A percentile compares a stretch with the other conserved stretches of the same genome.
Evolutionary conservation across 2,113 vertebrate species (phyloP).

Genomic region (Vidua chalybeata): DNA sequence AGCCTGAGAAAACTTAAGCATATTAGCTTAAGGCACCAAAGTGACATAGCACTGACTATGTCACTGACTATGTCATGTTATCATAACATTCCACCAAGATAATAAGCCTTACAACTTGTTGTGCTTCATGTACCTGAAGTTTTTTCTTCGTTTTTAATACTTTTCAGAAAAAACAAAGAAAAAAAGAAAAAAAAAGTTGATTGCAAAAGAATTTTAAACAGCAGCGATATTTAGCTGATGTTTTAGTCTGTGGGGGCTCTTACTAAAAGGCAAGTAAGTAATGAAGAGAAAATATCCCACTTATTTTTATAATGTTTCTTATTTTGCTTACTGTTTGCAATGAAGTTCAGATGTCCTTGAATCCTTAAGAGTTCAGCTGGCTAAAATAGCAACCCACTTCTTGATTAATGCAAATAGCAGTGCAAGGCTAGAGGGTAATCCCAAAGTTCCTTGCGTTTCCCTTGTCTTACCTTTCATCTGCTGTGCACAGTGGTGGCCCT

Average conservation of each 20-base stretch:
- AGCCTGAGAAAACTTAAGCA: neutral
- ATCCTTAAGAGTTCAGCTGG: neutral
- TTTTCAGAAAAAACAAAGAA: neutral
- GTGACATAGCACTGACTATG: accelerated
- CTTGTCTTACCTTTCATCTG: neutral
- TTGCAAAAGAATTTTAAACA: neutral
- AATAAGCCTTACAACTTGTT: neutral
- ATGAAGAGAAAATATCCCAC: neutral
- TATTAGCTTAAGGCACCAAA: neutral
- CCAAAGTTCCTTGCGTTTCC: neutral
- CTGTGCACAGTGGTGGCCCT: neutral
- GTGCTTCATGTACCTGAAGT: neutral
- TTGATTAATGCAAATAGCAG: neutral
- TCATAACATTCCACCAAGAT: neutral
- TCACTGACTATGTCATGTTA: accelerated
- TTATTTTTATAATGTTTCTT: neutral
- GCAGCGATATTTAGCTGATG: neutral
- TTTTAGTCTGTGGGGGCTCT: neutral
- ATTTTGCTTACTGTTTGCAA: neutral
- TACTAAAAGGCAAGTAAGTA: neutral
- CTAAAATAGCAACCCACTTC: neutral
- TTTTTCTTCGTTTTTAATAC: neutral
- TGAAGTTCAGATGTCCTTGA: neutral
- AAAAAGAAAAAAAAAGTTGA: neutral
- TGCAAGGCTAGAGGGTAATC: neutral